These are phyloP conservation scores for Crocallis elinguaria DNA, from an alignment of 2,888 invertebrate species.

Conservation along the genomic window DNA sequence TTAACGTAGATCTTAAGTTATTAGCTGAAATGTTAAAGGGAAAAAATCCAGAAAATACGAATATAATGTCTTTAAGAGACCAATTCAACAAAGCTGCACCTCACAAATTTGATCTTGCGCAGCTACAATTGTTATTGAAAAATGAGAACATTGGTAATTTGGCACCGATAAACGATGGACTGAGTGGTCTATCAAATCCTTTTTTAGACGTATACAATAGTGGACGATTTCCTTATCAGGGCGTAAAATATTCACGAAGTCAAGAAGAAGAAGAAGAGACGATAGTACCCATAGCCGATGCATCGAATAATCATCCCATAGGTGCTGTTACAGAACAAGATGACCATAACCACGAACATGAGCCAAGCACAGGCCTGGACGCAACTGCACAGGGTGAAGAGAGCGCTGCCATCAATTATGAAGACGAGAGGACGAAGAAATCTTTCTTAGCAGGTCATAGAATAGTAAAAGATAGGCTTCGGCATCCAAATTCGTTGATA, in stretches of 20 bases:
- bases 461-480: conserved; percentile 54
- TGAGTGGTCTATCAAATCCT: conserved; percentile 58
- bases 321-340: conserved; percentile 80
- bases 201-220: conserved; percentile 68
- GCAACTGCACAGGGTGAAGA: conserved; percentile 60
- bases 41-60: conserved; percentile 67
- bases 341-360: conserved; percentile 58
- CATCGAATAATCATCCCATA: conserved; percentile 74
- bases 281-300: conserved; percentile 71
- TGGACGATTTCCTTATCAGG: conserved; percentile 70
- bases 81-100: conserved; percentile 63
- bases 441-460: conserved; percentile 51
- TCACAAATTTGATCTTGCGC: conserved; percentile 67
- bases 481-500: conserved; percentile 60
- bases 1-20: conserved; percentile 77
- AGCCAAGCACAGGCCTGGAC: conserved; percentile 55
- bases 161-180: conserved; percentile 54
- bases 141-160: conserved; percentile 62
- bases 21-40: conserved; percentile 79
- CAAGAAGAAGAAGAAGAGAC: conserved; percentile 80
- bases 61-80: conserved; percentile 62
- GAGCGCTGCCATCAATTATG: conserved; percentile 46
- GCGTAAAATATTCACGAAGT: conserved; percentile 77
- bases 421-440: conserved; percentile 60
- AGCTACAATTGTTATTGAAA: conserved; percentile 69